Percentiles rank a stretch among this genome's conserved stretches.
These are phyloP conservation scores for Microcebus tavaratra DNA, from an alignment of 2,113 vertebrate species.

Conservation along the genomic window DNA sequence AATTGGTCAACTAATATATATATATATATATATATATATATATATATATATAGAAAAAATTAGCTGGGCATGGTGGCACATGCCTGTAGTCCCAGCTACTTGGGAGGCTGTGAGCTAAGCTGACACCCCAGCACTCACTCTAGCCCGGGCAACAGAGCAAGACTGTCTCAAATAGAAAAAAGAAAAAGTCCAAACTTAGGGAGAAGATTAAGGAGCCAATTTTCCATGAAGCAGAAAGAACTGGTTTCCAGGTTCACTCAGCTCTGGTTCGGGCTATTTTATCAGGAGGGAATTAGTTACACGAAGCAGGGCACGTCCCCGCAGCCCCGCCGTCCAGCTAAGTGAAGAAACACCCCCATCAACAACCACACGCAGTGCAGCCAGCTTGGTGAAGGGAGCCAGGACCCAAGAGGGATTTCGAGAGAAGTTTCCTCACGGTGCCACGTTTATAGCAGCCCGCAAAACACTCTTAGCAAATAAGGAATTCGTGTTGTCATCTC, in stretches of 20 bases:
- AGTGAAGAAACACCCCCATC: neutral
- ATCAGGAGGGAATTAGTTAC: neutral
- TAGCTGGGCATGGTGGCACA: too few species aligned
- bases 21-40: too few species aligned
- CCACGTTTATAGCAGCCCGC: rapidly evolving
- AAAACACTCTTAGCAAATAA: neutral
- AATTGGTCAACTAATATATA: too few species aligned
- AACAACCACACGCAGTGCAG: rapidly evolving
- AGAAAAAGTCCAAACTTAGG: neutral
- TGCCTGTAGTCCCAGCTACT: too few species aligned
- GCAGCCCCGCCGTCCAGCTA: neutral
- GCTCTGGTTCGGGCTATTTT: neutral
- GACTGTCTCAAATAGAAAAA: too few species aligned
- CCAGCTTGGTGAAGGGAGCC: neutral
- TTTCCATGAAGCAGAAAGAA: neutral
- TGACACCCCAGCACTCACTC: too few species aligned
- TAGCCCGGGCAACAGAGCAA: too few species aligned
- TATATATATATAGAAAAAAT: too few species aligned
- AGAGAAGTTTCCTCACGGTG: rapidly evolving
- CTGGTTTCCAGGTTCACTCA: rapidly evolving
- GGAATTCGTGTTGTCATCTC: neutral
- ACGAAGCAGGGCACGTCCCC: neutral
- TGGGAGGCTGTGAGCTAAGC: too few species aligned
- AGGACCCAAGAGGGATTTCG: neutral
- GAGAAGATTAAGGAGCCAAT: neutral